Evolutionary conservation across 2,888 invertebrate genomes (phyloP).

Genomic region (Synanthedon vespiformis): DNA sequence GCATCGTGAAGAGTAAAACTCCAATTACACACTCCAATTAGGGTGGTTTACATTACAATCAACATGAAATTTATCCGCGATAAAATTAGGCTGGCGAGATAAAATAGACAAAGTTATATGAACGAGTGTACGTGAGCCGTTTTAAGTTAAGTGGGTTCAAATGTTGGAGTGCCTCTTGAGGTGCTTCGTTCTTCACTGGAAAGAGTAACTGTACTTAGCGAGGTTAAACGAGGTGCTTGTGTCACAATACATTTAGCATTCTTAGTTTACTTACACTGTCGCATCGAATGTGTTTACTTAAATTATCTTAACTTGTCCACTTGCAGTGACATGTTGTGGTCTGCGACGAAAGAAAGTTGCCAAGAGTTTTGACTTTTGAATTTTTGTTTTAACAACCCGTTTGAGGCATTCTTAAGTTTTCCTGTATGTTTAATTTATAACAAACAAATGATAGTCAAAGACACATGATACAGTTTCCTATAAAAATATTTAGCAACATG

Average conservation of each 20-base stretch:
- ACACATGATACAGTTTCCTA: no score
- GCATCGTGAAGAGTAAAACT: background rate
- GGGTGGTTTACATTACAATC: no score
- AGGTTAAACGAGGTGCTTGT: constrained; percentile 19
- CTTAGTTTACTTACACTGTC: constrained; percentile 20
- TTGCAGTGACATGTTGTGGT: constrained; percentile 5
- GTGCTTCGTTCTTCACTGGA: constrained; percentile 19
- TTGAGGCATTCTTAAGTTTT: no score
- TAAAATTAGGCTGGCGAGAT: no score
- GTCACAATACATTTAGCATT: constrained; percentile 25
- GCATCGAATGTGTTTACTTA: constrained; percentile 25
- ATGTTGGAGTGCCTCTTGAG: constrained; percentile 31
- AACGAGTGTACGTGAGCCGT: constrained; percentile 13
- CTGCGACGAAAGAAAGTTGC: background rate
- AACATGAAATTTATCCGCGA: no score
- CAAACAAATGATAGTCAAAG: no score
- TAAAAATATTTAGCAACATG: no score
- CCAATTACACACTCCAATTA: no score
- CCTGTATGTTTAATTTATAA: no score
- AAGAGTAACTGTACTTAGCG: constrained; percentile 35
- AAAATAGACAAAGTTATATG: background rate
- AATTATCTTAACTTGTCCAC: constrained; percentile 22
- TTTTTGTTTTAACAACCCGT: no score
- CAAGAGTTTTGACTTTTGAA: no score
- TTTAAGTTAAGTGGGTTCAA: constrained; percentile 42